Percentiles rank a stretch among this genome's conserved stretches.
Evolutionary conservation across 2,797 vertebrate species (phyloP).

Genomic region (Coccyzus lansbergi): DNA sequence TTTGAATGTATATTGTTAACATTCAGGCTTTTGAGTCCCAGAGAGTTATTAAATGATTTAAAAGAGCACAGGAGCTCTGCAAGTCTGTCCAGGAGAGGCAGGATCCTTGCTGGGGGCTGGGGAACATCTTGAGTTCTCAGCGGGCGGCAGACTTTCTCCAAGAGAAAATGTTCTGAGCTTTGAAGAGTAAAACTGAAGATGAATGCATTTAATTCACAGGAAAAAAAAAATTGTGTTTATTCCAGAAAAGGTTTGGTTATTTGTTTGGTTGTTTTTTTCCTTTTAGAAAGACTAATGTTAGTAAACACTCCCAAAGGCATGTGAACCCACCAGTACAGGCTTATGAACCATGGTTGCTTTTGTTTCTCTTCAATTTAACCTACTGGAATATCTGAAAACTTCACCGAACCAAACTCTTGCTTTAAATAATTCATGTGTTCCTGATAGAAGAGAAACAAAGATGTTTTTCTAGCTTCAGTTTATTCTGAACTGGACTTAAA

Average conservation of each 20-base stretch:
- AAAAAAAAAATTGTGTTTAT: not conserved
- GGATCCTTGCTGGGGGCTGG: not conserved
- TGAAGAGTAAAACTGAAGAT: not conserved
- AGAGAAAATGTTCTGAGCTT: not conserved
- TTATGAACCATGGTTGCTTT: not conserved
- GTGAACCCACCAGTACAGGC: not conserved
- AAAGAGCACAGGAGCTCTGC: not conserved
- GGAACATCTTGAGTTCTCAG: not conserved
- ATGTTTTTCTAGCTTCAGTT: not conserved
- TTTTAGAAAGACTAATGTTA: not conserved
- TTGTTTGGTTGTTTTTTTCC: not conserved
- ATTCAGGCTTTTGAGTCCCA: not conserved
- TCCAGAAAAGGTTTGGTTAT: not conserved
- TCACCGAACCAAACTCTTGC: not conserved
- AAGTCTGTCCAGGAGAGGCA: not conserved
- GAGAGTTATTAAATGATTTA: not conserved
- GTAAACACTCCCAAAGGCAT: not conserved
- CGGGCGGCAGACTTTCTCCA: not conserved
- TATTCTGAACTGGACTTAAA: not conserved
- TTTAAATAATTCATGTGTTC: constrained; percentile 10
- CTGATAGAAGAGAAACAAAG: not conserved
- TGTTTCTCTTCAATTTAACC: not conserved
- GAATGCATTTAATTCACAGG: not conserved
- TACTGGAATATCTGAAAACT: not conserved
- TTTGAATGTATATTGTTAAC: not conserved